Base-by-base conservation (phyloP, 2,113 vertebrate species). In the Python bivittatus region DNA sequence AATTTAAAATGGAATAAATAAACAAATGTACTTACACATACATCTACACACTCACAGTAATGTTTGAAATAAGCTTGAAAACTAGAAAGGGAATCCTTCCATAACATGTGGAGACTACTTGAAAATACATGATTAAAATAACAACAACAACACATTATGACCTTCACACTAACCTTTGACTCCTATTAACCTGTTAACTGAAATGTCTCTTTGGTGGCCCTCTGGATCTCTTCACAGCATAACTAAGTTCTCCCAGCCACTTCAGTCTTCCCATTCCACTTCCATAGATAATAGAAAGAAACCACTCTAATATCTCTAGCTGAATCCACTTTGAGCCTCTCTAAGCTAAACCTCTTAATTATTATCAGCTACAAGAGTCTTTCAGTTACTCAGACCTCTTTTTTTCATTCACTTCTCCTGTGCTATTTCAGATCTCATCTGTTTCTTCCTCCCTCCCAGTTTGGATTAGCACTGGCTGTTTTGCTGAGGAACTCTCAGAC, bases 271-370 rank as follows among this genome's bases (percentile, higher is more conserved):
- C 91, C 17, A 44, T 29, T 90, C 29, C 48, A 61, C 22, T 86
- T 79, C 33, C 6, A 3, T 87, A 6, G 72, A 58, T 0, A 91
- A 53, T 86, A 38, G n/a, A 68, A 91, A 85, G 12, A 79, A 23
- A 17, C 79, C 29, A 68, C 93, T 56, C n/a, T 87, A 58, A 23
- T 93, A 94, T 88, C 87, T 94, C 61, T 48, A 52, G 12, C 29
- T 93, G 25, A 11, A 42, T 20, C 42, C 72, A 90, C 64, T 92
- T 53, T 90, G 20, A 2, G 15, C 29, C 27, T 92, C 27, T 89
- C 6, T 89, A 1, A 88, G 93, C 29, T 88, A 54, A 15, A 88
- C 0, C 83, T 86, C 79, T 48, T 83, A 88, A 88, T 90, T 90
- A 85, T 91, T 92, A 92, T 91, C n/a, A 79, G 87, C 6, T n/a